Evolutionary conservation across 2,888 invertebrate species (phyloP), one percentile per base, ranked within the genome.

Genomic region (Pristionchus entomophagus): DNA sequence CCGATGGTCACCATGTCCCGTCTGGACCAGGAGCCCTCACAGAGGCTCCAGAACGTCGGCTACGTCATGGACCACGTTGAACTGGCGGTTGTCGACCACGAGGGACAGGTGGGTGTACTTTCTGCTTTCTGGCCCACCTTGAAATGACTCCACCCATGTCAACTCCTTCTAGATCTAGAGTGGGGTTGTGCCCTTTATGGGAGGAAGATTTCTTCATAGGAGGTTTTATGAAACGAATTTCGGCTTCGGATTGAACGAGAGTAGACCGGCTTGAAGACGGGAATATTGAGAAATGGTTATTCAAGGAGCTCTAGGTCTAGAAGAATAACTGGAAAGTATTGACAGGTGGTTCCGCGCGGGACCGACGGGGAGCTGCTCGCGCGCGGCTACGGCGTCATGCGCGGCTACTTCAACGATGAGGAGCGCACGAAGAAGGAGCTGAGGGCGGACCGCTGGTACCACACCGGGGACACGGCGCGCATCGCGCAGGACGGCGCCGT

Each of bases 341-440:
- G n/a, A n/a, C n/a, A n/a, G n/a, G 94, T 95, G 4, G 96, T 97
- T 0, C 96, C 96, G 0, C 94, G 96, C 82, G 96, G 96, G 0
- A 94, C 94, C 22, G 94, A 95, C 0, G 97, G 97, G 0, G 97
- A 97, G 94, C 94, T 97, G 80, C 95, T 95, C 92, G 94, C 96
- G 0, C 95, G 96, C 29, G 96, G 96, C 0, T 96, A 96, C 94
- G 94, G 93, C 88, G 95, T 94, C 26, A 97, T 97, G 96, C 94
- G 96, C 77, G 95, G 96, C n/a, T 97, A 97, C 94, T 97, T 96
- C 96, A 95, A 95, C 8, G 97, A 97, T 87, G 95, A 95, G 1
- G 95, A 95, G 86, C 96, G 96, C 93, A 97, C 97, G 0, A 95
- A 93, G 26, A 95, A 96, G 90, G 95, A 95, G 0, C 94, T 96